Base-by-base conservation (phyloP, 2,797 vertebrate genomes). In the Odontamblyopus lacepedii region DNA sequence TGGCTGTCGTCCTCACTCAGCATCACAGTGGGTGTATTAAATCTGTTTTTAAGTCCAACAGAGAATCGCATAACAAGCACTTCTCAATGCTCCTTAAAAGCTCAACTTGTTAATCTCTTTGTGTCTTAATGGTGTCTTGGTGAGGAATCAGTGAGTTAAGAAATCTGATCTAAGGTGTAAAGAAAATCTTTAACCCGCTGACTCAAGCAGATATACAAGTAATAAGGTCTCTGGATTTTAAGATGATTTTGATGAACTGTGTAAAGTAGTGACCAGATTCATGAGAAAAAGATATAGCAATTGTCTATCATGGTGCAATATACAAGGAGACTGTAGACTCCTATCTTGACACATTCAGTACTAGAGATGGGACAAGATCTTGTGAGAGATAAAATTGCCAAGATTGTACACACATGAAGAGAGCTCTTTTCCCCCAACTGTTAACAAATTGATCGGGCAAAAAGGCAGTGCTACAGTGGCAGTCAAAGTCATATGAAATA, bases 101-200 rank as follows among this genome's bases (percentile, higher is more conserved):
- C 81, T 93, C 83, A 92, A 89, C 89, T 79, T 89, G 82, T 85
- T 93, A 92, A 94, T 93, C 79, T 85, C 78, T 79, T 64, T 77
- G 79, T 85, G 87, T 85, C 84, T 91, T 84, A 88, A 60, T 85
- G 81, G 81, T 67, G 91, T 92, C 91, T 92, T 85, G 76, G 71
- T 87, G 32, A 92, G 89, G 92, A 93, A 90, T 93, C 91, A 92
- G 88, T 83, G 86, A 85, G 87, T 89, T 91, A 91, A 90, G 81
- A 92, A 91, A 92, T 93, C 91, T 91, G 88, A 92, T 89, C 87
- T 87, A 77, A 69, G 75, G 60, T 16, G 79, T 84, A 87, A 90
- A 86, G 80, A 87, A 86, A 82, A 82, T 69, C 82, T 87, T 78
- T 74, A 79, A 78, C 80, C 78, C 2, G 87, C 85, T 89, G 87